Evolutionary conservation across 92 coral and sea anemone species (phyloP), one percentile per base, ranked within the genome.

Genomic region (Isaurus tuberculatus): DNA sequence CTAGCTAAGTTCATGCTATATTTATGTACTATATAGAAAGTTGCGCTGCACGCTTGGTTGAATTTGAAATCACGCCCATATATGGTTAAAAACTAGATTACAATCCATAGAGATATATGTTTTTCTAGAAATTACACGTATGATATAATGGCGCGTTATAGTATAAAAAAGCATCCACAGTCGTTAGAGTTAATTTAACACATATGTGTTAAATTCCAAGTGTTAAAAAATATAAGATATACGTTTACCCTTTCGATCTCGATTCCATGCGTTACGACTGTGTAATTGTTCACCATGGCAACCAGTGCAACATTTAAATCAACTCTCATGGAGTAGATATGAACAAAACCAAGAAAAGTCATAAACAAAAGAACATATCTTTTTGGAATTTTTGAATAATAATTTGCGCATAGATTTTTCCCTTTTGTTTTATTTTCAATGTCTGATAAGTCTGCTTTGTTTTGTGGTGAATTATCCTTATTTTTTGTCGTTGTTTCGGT

Each of bases 271-370:
- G 65, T 88, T 8, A 51, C 73, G 71, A 92, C 80, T 75, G 92
- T 93, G 53, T 91, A 95, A 69, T 96, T 90, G 68, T 96, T 94
- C 37, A 96, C 99, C 99, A 96, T 96, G 28, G 98, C 99, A 64
- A 96, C 99, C 65, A 96, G 82, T 1, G 99, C 98, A 20, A 96
- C 98, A 70, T 96, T 96, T 10, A 96, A 83, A 60, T 96, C 92
- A 20, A 96, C 94, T 42, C 99, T 86, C 95, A 96, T 89, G 11
- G 98, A 91, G 75, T 96, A 96, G 89, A 96, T 96, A 80, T 92
- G 91, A 2, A 96, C 98, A 86, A 96, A 96, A 6, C 99, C 99
- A 9, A 94, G 75, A 84, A 96, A 96, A 20, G 91, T 91, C 94
- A 96, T 89, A 72, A 93, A 67, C 33, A 96, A 73, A 44, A 96